Evolutionary conservation across 2,113 vertebrate genomes (phyloP), one percentile per base, ranked within the genome.

Genomic region (Propithecus coquereli): DNA sequence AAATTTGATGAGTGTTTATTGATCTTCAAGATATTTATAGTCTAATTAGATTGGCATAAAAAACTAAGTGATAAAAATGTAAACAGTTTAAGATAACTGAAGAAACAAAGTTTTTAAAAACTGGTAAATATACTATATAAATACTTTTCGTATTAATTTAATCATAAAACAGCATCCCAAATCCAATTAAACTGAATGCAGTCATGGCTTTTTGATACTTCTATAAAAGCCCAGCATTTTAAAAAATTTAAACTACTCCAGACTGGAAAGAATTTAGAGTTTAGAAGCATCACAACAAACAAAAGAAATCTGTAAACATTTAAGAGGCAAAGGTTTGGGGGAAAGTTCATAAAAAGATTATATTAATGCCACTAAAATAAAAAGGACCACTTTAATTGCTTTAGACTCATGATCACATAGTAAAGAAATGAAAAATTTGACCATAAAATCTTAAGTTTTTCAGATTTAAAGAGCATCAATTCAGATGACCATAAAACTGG

Each of bases 81-180:
- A 54, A 94, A 95, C 22, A 91, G 32, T 74, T 95, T 77, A 94
- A 89, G 73, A 82, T 87, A 95, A 96, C 8, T 65, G 16, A 96
- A 96, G 57, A 80, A 80, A 94, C 20, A 71, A 61, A 81, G 6
- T 47, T 37, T 93, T 92, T 54, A 70, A 92, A 92, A 89, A 66
- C 43, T 94, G 68, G 76, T 74, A 97, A 95, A 86, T 76, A 4
- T 0, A 97, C 5, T 47, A 2, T 12, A 47, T 71, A 87, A 87
- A 88, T 87, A 79, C 2, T 76, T 80, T 89, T 94, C 45, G 37
- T 43, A 80, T 59, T 87, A 81, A 87, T 71, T 94, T 92, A 94
- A 52, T 87, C n/a, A 97, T 22, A 92, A 92, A 92, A 83, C 4
- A 59, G 8, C 66, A 96, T 71, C 14, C 40, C 32, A 77, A 45